Percentiles rank a stretch among this genome's conserved stretches.
phyloP scores from a whole-genome alignment of 2,888 invertebrate species.

The Teleogryllus oceanicus region DNA sequence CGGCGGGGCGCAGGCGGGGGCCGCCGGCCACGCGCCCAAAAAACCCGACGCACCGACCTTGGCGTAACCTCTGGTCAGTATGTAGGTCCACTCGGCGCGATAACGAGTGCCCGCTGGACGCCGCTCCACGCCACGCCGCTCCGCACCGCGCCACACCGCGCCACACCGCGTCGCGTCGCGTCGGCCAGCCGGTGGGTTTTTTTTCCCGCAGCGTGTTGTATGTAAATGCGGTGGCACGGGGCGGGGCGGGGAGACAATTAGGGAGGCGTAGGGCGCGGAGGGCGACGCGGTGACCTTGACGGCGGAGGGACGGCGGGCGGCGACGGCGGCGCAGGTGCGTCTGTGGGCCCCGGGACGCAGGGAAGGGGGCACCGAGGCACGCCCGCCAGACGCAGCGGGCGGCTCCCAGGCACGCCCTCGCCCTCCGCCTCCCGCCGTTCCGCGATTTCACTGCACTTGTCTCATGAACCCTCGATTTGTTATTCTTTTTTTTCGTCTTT shows the following conservation, averaged over 20 bases:
- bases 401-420: too few species aligned
- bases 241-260: neutral
- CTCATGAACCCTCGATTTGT: too few species aligned
- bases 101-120: neutral
- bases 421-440: too few species aligned
- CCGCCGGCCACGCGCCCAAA: neutral
- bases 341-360: too few species aligned
- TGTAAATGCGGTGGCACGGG: neutral
- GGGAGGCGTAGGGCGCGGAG: neutral
- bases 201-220: neutral
- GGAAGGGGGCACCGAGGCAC: too few species aligned
- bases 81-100: constrained; percentile 6
- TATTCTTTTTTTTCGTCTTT: too few species aligned
- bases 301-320: neutral
- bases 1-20: too few species aligned
- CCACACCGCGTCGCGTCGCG: neutral
- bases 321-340: too few species aligned
- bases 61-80: neutral
- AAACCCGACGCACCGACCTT: neutral
- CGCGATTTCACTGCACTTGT: too few species aligned
- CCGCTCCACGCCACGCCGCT: neutral
- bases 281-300: neutral
- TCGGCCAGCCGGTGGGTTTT: neutral
- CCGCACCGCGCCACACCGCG: neutral
- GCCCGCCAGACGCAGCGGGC: too few species aligned